Percentiles rank a stretch among this genome's conserved stretches.
phyloP scores from a whole-genome alignment of 2,888 invertebrate genomes.

The Amphipyra tragopoginis region DNA sequence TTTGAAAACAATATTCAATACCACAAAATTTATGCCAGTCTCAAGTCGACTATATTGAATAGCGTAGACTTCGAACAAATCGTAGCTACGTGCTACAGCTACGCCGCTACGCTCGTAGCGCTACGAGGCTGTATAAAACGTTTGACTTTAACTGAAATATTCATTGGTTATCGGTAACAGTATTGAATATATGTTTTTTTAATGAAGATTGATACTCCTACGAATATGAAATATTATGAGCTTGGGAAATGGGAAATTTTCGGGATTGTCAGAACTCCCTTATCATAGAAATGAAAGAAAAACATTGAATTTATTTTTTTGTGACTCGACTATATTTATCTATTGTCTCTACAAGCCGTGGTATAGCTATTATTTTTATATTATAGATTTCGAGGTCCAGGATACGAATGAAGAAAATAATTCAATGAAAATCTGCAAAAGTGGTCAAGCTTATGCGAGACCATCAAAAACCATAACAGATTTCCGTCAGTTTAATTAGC shows the following conservation, averaged over 20 bases:
- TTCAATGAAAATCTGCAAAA: no score
- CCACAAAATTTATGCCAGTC: slow-evolving; percentile 29
- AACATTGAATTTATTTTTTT: background rate
- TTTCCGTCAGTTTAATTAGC: no score
- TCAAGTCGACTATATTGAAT: slow-evolving; percentile 28
- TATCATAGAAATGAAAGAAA: slow-evolving; percentile 1
- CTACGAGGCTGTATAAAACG: slow-evolving; percentile 30
- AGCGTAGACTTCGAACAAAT: slow-evolving; percentile 39
- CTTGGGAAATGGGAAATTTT: background rate
- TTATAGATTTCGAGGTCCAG: no score
- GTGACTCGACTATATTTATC: no score
- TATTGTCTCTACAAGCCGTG: no score
- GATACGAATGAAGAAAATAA: no score
- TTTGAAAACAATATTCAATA: slow-evolving; percentile 26
- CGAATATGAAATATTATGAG: background rate
- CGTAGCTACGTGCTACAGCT: slow-evolving; percentile 54
- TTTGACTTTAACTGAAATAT: slow-evolving; percentile 39
- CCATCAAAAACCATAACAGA: no score
- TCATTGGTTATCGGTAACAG: slow-evolving; percentile 46
- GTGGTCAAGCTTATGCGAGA: no score
- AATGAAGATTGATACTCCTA: slow-evolving; percentile 26
- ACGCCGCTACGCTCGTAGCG: slow-evolving; percentile 48
- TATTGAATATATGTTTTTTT: slow-evolving; percentile 41
- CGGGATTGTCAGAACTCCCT: background rate
- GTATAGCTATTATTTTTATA: no score